phyloP scores from a whole-genome alignment of 2,797 vertebrate genomes.

The Scarus forsteni region DNA sequence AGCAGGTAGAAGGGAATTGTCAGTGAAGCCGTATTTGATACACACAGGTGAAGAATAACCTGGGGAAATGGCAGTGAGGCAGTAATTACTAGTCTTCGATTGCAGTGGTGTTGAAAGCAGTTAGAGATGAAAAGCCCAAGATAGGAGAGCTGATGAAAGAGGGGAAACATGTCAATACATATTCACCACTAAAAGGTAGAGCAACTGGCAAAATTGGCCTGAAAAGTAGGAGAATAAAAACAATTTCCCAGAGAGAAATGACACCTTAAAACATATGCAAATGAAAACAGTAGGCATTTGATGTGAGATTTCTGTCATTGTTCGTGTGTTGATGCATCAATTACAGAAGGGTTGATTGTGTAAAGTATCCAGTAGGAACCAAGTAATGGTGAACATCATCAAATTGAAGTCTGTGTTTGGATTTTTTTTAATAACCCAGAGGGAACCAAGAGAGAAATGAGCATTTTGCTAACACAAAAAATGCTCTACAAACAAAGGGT shows the following conservation, averaged over 20 bases:
- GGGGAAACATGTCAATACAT: conserved; percentile 34
- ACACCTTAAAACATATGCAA: conserved; percentile 13
- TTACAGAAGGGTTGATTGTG: too few species aligned
- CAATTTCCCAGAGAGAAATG: conserved; percentile 26
- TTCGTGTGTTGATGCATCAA: conserved; percentile 24
- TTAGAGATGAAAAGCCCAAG: conserved; percentile 43
- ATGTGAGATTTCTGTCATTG: conserved; percentile 54
- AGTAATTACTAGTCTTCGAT: conserved; percentile 51
- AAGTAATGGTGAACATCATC: too few species aligned
- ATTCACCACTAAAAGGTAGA: conserved; percentile 23
- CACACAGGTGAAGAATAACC: conserved; percentile 34
- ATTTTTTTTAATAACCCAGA: too few species aligned
- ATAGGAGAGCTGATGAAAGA: conserved; percentile 25
- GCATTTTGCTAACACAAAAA: too few species aligned
- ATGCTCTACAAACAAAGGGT: too few species aligned
- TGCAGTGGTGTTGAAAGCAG: conserved; percentile 36
- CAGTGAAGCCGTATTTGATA: conserved; percentile 31
- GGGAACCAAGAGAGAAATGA: too few species aligned
- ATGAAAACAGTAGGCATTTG: conserved; percentile 36
- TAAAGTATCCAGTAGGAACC: too few species aligned
- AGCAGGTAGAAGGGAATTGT: conserved; percentile 33
- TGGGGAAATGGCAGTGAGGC: conserved; percentile 56
- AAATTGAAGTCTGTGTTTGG: too few species aligned
- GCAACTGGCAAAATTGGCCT: conserved; percentile 19
- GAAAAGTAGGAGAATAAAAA: conserved; percentile 2